phyloP scores from a whole-genome alignment of 1,140 invertebrate genomes.

The Cotesia chilonis region DNA sequence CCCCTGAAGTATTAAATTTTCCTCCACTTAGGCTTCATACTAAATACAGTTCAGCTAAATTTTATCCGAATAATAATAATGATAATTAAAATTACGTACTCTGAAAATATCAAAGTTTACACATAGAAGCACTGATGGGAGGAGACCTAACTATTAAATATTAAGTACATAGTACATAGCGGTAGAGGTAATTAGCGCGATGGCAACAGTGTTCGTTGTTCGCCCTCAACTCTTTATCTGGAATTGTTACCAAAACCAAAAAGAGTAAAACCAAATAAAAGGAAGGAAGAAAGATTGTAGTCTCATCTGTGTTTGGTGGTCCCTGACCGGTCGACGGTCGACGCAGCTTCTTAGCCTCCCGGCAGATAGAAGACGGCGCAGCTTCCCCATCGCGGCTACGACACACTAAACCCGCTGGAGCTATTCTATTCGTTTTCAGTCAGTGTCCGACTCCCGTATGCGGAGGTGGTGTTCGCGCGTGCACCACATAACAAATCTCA shows the following conservation, averaged over 20 bases:
- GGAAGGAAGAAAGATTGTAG: conserved; percentile 11
- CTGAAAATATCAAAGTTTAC: too few relatives aligned
- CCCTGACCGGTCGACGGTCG: conserved; percentile 52
- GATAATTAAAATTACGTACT: too few relatives aligned
- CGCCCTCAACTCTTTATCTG: not conserved
- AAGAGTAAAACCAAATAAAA: conserved; percentile 3
- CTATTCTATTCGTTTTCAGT: conserved; percentile 56
- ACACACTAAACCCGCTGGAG: conserved; percentile 47
- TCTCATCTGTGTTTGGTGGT: conserved; percentile 44
- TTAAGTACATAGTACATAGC: too few relatives aligned
- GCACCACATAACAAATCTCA: conserved; percentile 14
- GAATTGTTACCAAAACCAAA: not conserved
- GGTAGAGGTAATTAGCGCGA: not conserved
- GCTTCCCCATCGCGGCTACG: conserved; percentile 23
- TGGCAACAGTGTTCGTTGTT: not conserved
- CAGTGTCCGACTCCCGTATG: conserved; percentile 62
- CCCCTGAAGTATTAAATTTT: too few relatives aligned
- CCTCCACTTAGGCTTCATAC: too few relatives aligned
- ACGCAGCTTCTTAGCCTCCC: conserved; percentile 43
- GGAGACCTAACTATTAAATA: too few relatives aligned
- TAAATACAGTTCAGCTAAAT: too few relatives aligned
- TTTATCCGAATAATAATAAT: too few relatives aligned
- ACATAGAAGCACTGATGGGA: too few relatives aligned
- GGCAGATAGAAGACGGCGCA: conserved; percentile 32
- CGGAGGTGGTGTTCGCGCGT: conserved; percentile 55